Evolutionary conservation across 1,140 invertebrate species (phyloP).

Genomic region (Proctacanthus coquilletti): DNA sequence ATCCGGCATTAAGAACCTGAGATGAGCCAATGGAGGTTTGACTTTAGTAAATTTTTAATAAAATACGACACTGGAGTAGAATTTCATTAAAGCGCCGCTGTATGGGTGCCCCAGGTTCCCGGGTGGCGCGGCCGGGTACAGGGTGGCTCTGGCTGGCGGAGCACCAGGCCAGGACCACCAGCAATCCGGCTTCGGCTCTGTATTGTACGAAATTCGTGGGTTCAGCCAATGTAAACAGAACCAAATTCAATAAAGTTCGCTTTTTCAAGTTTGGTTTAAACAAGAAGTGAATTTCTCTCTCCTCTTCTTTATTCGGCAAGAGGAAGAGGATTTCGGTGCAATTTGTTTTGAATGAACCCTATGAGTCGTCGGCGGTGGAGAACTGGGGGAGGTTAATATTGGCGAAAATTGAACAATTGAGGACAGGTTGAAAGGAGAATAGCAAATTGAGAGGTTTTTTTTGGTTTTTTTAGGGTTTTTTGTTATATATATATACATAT

Average conservation of each 20-base stretch:
- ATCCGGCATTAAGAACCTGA: too few species aligned
- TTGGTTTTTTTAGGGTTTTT: too few species aligned
- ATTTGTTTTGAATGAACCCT: too few species aligned
- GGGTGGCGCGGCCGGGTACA: too few species aligned
- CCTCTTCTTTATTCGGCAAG: background rate
- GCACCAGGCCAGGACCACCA: too few species aligned
- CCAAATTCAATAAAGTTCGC: conserved; percentile 7
- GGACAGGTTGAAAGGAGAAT: background rate
- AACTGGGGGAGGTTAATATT: too few species aligned
- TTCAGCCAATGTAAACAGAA: conserved; percentile 6
- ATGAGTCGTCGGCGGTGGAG: too few species aligned
- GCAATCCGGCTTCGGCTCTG: too few species aligned
- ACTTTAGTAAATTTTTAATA: conserved; percentile 8
- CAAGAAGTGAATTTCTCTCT: conserved; percentile 1
- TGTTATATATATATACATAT: too few species aligned
- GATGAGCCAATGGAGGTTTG: conserved; percentile 2
- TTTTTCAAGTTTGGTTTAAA: conserved; percentile 5
- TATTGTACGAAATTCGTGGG: conserved; percentile 1
- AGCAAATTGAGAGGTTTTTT: background rate
- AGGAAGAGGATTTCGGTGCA: background rate
- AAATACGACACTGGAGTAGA: conserved; percentile 7
- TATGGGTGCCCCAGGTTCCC: too few species aligned
- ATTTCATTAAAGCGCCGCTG: conserved; percentile 5
- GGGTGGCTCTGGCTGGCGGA: too few species aligned
- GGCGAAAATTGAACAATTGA: background rate